phyloP scores from a whole-genome alignment of 2,888 invertebrate species.

The Dinocampus coccinellae region DNA sequence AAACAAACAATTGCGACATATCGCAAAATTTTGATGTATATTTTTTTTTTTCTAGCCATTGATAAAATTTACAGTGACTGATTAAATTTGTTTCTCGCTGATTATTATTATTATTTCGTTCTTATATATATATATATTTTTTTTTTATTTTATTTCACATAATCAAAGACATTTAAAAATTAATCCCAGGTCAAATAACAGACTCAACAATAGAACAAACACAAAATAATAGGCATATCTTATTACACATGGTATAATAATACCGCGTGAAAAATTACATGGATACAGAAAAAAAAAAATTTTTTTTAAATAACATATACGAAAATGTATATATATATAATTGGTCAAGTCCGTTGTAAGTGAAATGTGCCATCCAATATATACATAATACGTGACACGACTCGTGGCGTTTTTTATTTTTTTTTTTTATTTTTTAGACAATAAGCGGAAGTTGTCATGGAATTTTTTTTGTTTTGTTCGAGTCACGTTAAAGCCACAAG shows the following conservation, averaged over 20 bases:
- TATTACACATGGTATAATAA: conserved; percentile 50
- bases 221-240: conserved; percentile 51
- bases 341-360: conserved; percentile 3
- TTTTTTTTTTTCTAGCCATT: too few species aligned
- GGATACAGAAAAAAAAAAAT: background rate
- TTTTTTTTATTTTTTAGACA: too few species aligned
- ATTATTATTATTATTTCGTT: too few species aligned
- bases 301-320: background rate
- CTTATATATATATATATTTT: too few species aligned
- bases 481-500: conserved; percentile 24
- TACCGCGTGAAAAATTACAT: conserved; percentile 8
- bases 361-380: conserved; percentile 12
- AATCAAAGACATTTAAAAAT: background rate
- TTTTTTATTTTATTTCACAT: background rate
- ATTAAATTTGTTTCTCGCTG: too few species aligned
- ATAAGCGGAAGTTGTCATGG: conserved; percentile 44
- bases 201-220: conserved; percentile 37
- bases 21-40: too few species aligned
- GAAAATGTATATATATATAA: conserved; percentile 9
- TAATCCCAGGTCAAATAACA: conserved; percentile 49
- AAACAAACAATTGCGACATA: too few species aligned
- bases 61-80: too few species aligned
- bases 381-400: conserved; percentile 25
- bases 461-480: too few species aligned
- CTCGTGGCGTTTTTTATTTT: conserved; percentile 20